phyloP scores from a whole-genome alignment of 1,140 invertebrate genomes.

The Drosophila kanapiae region DNA sequence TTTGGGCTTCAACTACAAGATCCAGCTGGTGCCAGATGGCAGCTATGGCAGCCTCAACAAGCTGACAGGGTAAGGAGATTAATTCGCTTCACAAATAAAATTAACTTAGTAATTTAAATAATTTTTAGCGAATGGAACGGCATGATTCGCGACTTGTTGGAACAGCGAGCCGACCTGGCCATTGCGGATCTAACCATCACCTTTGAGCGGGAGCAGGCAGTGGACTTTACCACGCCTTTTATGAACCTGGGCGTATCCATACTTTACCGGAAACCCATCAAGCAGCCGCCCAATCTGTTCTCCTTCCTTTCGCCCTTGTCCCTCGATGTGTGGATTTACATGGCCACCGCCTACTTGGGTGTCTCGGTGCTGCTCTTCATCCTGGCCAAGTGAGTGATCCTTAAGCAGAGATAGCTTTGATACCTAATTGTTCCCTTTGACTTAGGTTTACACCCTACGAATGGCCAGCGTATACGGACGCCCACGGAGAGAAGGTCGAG shows the following conservation, averaged over 20 bases:
- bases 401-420: background rate
- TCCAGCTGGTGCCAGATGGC: slow-evolving; percentile 92
- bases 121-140: slow-evolving; percentile 94
- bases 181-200: slow-evolving; percentile 98
- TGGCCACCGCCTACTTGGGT: slow-evolving; percentile 96
- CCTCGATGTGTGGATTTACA: slow-evolving; percentile 98
- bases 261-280: slow-evolving; percentile 95
- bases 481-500: slow-evolving; percentile 92
- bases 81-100: background rate
- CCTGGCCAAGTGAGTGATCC: slow-evolving; percentile 91
- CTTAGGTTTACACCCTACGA: slow-evolving; percentile 95
- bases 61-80: slow-evolving; percentile 86
- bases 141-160: slow-evolving; percentile 96
- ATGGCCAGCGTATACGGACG: slow-evolving; percentile 94
- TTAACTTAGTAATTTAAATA: background rate
- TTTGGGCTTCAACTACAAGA: slow-evolving; percentile 96
- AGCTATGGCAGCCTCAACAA: slow-evolving; percentile 92
- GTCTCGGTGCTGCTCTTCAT: slow-evolving; percentile 97
- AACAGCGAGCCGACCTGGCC: slow-evolving; percentile 95
- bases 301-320: slow-evolving; percentile 97
- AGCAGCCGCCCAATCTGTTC: slow-evolving; percentile 96
- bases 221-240: slow-evolving; percentile 98
- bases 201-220: slow-evolving; percentile 93
- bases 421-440: background rate
- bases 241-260: slow-evolving; percentile 98